Evolutionary conservation across 2,113 vertebrate species (phyloP), one percentile per base, ranked within the genome.

Genomic region (Crotalus viridis): DNA sequence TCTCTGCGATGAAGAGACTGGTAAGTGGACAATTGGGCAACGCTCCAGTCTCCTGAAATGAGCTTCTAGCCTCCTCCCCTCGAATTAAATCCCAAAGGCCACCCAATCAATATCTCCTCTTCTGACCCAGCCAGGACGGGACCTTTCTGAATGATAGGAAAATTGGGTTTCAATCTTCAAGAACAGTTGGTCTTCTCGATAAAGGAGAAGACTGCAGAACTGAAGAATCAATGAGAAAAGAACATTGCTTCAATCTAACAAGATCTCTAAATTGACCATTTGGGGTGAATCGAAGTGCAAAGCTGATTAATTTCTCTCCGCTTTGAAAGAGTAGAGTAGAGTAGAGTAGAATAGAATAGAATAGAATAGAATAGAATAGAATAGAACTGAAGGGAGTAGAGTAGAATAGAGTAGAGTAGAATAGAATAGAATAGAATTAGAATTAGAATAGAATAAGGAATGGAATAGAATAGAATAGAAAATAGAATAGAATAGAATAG

Each of bases 1-100:
- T 92, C 98, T 99, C 0, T 99, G 99, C 55, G 98, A 99, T 95
- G 98, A 98, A 74, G 98, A 99, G 33, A 99, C 99, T 69, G 99
- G 99, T 99, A 89, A 97, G 99, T 86, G 24, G 9, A 17, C 10
- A 1, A 10, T n/a, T 17, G n/a, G 12, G n/a, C n/a, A 17, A 51
- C 17, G 2, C 64, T 33, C 2, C 0, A 13, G n/a, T 17, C 64
- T 17, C 33, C 13, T 74, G 64, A 74, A 74, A 33, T 5, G n/a
- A 15, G n/a, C 1, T 33, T 17, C n/a, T 33, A 17, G n/a, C 13
- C 13, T 74, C 28, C 28, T 74, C 33, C 13, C 0, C 13, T 74
- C 33, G n/a, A 74, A 33, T 74, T 33, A n/a, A 33, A 33, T 17
- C 12, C n/a, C 5, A 6, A 74, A 33, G 54, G 15, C 13, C 61